A percentile compares a stretch with the other conserved stretches of the same genome.
These are phyloP conservation scores for Erebia epiphron DNA, from an alignment of 2,888 invertebrate species.

Conservation along the genomic window DNA sequence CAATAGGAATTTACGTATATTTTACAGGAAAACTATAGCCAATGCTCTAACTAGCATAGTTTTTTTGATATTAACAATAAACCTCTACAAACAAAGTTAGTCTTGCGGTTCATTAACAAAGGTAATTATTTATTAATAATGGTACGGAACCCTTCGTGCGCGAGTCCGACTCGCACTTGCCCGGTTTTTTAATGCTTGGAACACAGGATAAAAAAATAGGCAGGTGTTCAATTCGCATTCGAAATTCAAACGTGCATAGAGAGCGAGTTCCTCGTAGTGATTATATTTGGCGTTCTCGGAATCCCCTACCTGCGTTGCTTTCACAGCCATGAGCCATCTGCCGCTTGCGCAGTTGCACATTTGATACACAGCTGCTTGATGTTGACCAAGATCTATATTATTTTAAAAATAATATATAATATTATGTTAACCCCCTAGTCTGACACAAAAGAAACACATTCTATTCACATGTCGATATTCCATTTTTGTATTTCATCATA, in stretches of 20 bases:
- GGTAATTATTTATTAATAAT: too few species aligned
- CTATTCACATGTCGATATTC: slow-evolving; percentile 6
- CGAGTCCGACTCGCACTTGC: too few species aligned
- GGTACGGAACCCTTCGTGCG: too few species aligned
- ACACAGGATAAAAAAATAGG: slow-evolving; percentile 40
- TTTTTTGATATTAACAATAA: too few species aligned
- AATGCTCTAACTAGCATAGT: too few species aligned
- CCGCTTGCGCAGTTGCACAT: slow-evolving; percentile 45
- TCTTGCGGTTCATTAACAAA: too few species aligned
- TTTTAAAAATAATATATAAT: neutral
- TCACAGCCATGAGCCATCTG: slow-evolving; percentile 61
- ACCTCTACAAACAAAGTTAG: too few species aligned
- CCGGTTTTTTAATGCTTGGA: neutral
- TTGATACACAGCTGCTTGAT: slow-evolving; percentile 37
- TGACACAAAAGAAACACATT: slow-evolving; percentile 2
- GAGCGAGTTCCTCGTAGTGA: slow-evolving; percentile 75
- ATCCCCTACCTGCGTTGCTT: slow-evolving; percentile 72
- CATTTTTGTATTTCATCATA: neutral
- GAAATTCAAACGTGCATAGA: slow-evolving; percentile 63
- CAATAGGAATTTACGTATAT: too few species aligned
- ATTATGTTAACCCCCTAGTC: neutral
- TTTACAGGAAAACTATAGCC: too few species aligned
- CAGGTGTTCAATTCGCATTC: slow-evolving; percentile 68
- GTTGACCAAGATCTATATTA: slow-evolving; percentile 28
- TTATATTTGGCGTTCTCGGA: slow-evolving; percentile 80